Evolutionary conservation across 2,888 invertebrate species (phyloP).

Genomic region (Homarus gammarus): DNA sequence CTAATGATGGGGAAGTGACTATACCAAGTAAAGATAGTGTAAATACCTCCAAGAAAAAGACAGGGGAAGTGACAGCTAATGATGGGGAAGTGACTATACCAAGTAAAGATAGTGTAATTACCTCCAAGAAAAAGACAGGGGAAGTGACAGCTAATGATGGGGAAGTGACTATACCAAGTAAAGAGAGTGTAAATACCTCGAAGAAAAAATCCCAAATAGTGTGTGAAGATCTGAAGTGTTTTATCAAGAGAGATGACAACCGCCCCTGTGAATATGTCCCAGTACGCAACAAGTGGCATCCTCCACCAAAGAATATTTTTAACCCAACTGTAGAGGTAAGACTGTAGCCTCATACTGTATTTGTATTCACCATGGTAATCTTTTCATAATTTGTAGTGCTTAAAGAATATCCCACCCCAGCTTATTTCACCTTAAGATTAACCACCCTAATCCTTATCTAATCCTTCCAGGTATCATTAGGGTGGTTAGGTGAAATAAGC

Average conservation of each 20-base stretch:
- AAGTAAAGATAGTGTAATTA: not conserved
- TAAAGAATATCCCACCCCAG: too few relatives aligned
- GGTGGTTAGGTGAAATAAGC: too few relatives aligned
- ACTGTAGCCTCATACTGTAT: not conserved
- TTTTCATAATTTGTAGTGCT: too few relatives aligned
- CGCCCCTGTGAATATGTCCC: not conserved
- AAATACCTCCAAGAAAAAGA: not conserved
- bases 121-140: not conserved
- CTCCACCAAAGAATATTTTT: constrained; percentile 89
- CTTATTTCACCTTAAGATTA: too few relatives aligned
- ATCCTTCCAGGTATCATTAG: too few relatives aligned
- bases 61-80: too few relatives aligned
- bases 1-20: too few relatives aligned
- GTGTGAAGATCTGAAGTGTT: constrained; percentile 62
- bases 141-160: too few relatives aligned
- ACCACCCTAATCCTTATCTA: too few relatives aligned
- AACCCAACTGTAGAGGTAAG: constrained; percentile 87
- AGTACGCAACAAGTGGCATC: constrained; percentile 83
- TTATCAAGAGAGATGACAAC: constrained; percentile 40
- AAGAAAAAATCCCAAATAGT: constrained; percentile 30
- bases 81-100: not conserved
- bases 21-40: not conserved
- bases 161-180: not conserved
- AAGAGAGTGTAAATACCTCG: not conserved
- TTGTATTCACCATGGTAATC: too few relatives aligned